phyloP scores from a whole-genome alignment of 2,797 vertebrate species.

The Cryptoblepharus egeriae region DNA sequence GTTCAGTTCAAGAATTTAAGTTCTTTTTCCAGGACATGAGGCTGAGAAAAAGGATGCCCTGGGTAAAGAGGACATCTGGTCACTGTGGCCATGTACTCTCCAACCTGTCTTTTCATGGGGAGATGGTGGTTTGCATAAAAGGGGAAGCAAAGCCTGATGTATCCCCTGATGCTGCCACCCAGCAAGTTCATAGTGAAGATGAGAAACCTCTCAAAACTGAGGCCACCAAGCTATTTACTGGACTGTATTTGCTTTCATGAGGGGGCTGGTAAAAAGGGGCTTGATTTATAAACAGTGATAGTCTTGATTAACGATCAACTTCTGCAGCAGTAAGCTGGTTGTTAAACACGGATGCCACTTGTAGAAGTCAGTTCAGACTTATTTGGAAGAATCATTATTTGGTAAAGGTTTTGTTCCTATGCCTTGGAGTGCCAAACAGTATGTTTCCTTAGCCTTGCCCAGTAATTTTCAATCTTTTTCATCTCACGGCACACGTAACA shows the following conservation, averaged over 20 bases:
- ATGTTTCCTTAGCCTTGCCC: not conserved
- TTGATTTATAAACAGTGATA: constrained; percentile 24
- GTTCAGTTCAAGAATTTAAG: no score
- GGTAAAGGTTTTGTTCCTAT: constrained; percentile 27
- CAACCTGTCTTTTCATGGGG: not conserved
- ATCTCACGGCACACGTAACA: no score
- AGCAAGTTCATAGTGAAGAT: not conserved
- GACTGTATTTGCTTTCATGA: not conserved
- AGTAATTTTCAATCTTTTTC: no score
- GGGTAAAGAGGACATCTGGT: no score
- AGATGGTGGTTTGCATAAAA: not conserved
- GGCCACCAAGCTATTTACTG: not conserved
- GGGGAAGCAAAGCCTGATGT: not conserved
- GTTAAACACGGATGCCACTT: not conserved
- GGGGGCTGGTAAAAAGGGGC: not conserved
- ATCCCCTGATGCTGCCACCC: not conserved
- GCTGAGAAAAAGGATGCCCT: no score
- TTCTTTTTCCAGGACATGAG: no score
- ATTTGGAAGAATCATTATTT: not conserved
- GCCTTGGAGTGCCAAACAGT: not conserved
- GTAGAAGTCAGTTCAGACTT: not conserved
- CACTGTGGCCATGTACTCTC: no score
- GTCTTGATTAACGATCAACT: not conserved
- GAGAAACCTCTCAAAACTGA: not conserved
- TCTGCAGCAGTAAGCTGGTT: not conserved